These are phyloP conservation scores for Sitta carolinensis DNA, from an alignment of 2,797 vertebrate genomes.

Conservation along the genomic window DNA sequence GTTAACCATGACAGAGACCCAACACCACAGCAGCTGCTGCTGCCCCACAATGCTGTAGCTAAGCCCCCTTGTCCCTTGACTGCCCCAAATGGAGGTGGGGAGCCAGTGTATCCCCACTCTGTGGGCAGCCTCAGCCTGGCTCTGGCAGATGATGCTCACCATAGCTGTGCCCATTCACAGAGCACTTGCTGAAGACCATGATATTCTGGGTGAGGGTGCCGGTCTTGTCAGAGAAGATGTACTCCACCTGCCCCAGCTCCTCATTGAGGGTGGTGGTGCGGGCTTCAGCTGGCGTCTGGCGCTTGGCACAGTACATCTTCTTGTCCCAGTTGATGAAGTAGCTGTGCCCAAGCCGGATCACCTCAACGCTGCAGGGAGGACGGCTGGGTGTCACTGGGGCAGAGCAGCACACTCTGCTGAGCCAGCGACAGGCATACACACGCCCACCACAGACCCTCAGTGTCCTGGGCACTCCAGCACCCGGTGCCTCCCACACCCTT, in stretches of 20 bases:
- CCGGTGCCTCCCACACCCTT: not conserved
- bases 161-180: conserved; percentile 85
- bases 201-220: conserved; percentile 96
- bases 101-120: not conserved
- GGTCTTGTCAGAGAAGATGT: conserved; percentile 94
- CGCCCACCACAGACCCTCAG: not conserved
- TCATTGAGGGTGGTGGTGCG: conserved; percentile 92
- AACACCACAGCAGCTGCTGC: not conserved
- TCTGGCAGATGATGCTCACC: conserved; percentile 67
- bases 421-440: not conserved
- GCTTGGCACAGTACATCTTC: conserved; percentile 88
- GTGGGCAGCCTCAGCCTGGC: not conserved
- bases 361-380: conserved; percentile 84
- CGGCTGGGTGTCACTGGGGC: not conserved
- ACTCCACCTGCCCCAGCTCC: conserved; percentile 95
- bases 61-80: not conserved
- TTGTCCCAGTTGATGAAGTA: conserved; percentile 98
- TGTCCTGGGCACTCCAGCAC: not conserved
- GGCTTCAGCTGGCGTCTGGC: conserved; percentile 86
- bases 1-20: not conserved
- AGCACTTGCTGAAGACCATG: conserved; percentile 96
- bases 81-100: not conserved
- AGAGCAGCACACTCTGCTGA: not conserved
- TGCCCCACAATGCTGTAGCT: fast-evolving
- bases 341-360: conserved; percentile 93